phyloP scores from a whole-genome alignment of 2,888 invertebrate species.

The Oxytorus armatus region DNA sequence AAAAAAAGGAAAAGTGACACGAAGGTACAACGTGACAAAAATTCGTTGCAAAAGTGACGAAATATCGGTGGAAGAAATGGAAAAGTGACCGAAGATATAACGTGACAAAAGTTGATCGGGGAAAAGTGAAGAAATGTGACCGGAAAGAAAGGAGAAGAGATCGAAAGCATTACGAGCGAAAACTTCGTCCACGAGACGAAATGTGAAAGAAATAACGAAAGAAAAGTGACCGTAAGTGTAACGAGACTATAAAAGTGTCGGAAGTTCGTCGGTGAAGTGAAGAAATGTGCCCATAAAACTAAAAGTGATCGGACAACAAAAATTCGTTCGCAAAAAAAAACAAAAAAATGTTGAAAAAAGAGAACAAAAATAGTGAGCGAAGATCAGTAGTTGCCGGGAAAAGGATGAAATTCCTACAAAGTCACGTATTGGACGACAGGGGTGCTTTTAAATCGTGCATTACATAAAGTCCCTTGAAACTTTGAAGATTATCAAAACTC shows the following conservation, averaged over 20 bases:
- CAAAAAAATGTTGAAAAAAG: not conserved
- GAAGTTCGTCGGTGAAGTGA: not conserved
- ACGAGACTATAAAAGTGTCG: no score
- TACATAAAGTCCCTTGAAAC: no score
- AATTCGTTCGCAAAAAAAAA: not conserved
- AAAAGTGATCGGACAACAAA: not conserved
- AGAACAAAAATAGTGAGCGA: not conserved
- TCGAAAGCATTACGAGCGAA: not conserved
- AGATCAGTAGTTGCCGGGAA: not conserved
- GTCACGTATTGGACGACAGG: no score
- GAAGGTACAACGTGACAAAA: not conserved
- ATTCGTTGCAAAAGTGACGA: not conserved
- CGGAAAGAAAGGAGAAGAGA: not conserved
- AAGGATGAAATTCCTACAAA: not conserved
- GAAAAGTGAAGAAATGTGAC: not conserved
- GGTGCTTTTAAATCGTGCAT: no score
- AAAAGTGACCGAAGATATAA: not conserved
- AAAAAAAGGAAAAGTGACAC: not conserved
- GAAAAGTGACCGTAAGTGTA: no score
- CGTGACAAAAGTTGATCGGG: not conserved
- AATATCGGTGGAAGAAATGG: conserved; percentile 1
- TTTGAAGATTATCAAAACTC: no score
- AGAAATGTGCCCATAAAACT: not conserved
- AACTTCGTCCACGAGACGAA: not conserved
- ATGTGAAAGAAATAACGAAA: not conserved